These are phyloP conservation scores for Matsumyia berberina DNA, from an alignment of 2,888 invertebrate genomes.

Conservation along the genomic window DNA sequence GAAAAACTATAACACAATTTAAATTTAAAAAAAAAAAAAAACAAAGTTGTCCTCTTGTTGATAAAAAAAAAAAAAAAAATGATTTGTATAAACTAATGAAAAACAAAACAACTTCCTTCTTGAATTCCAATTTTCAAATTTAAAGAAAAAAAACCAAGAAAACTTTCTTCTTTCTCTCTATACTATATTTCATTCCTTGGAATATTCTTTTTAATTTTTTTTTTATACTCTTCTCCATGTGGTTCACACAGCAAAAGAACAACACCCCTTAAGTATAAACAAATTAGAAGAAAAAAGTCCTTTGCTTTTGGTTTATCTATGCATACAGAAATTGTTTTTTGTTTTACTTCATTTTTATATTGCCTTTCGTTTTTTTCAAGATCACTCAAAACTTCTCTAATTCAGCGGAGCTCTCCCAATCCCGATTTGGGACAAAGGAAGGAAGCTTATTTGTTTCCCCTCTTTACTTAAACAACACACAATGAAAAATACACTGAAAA, in stretches of 20 bases:
- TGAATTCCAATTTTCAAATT: slow-evolving; percentile 75
- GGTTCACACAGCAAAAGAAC: slow-evolving; percentile 44
- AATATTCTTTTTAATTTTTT: slow-evolving; percentile 57
- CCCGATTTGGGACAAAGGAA: slow-evolving; percentile 20
- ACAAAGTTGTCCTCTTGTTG: slow-evolving; percentile 57
- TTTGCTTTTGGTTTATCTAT: slow-evolving; percentile 29
- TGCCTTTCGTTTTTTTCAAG: slow-evolving; percentile 24
- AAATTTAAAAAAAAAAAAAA: slow-evolving; percentile 42
- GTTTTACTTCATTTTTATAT: slow-evolving; percentile 65
- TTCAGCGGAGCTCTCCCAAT: neutral
- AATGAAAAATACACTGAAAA: slow-evolving; percentile 24
- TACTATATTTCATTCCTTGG: slow-evolving; percentile 73
- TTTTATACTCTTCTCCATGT: slow-evolving; percentile 53
- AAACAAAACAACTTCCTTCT: slow-evolving; percentile 75
- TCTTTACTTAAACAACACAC: slow-evolving; percentile 22
- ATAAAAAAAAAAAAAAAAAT: slow-evolving; percentile 35
- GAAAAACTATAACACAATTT: slow-evolving; percentile 54
- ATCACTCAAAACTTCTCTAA: neutral
- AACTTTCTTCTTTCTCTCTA: slow-evolving; percentile 59
- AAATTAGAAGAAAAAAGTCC: slow-evolving; percentile 2
- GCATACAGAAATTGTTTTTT: slow-evolving; percentile 59
- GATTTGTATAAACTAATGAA: slow-evolving; percentile 75
- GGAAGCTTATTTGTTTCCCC: too few species aligned
- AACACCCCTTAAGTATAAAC: slow-evolving; percentile 41
- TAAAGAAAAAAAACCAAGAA: too few species aligned